A percentile compares a stretch with the other conserved stretches of the same genome.
Evolutionary conservation across 2,113 vertebrate species (phyloP).

Genomic region (Rafetus swinhoei): DNA sequence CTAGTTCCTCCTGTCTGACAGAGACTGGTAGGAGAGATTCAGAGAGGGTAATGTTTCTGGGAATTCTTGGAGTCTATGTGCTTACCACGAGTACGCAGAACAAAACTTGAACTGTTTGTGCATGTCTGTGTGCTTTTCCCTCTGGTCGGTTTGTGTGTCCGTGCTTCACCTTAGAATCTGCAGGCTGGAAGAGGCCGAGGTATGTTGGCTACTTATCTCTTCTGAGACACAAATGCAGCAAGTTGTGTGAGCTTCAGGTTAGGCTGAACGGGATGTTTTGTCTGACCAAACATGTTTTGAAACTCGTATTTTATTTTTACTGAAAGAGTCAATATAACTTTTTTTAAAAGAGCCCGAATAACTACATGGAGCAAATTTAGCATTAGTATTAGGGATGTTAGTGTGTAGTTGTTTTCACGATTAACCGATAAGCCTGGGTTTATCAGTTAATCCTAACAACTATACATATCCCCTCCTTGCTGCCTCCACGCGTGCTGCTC

Average conservation of each 20-base stretch:
- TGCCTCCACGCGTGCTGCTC: too few relatives aligned
- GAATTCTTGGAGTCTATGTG: background rate
- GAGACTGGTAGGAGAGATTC: background rate
- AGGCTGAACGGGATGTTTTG: background rate
- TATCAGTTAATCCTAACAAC: too few relatives aligned
- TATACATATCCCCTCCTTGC: too few relatives aligned
- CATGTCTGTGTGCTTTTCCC: background rate
- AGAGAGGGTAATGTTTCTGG: background rate
- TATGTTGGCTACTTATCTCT: background rate
- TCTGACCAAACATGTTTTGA: background rate
- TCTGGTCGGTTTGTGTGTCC: background rate
- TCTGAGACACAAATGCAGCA: background rate
- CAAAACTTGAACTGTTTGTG: background rate
- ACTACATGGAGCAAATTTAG: background rate
- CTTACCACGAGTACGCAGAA: background rate
- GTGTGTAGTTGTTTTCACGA: too few relatives aligned
- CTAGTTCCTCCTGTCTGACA: background rate
- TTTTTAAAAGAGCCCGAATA: background rate
- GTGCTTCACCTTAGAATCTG: background rate
- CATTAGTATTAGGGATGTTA: background rate
- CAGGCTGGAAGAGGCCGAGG: background rate
- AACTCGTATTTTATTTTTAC: background rate
- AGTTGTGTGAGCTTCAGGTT: background rate
- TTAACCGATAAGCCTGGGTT: too few relatives aligned
- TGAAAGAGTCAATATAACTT: fast-evolving